These are phyloP conservation scores for Cryptocephalus moraei DNA, from an alignment of 2,888 invertebrate species.

Conservation along the genomic window DNA sequence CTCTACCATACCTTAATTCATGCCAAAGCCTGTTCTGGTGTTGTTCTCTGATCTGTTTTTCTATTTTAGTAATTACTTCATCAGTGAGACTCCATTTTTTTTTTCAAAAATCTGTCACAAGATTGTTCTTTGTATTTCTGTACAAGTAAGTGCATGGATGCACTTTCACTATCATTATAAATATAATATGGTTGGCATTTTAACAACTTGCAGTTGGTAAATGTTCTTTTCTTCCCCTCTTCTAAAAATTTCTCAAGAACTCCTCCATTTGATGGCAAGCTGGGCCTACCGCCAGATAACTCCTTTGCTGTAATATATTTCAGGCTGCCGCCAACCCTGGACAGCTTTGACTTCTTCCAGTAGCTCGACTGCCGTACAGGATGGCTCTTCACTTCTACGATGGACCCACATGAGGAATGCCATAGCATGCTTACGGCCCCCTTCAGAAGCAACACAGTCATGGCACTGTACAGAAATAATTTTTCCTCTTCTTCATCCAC, in stretches of 20 bases:
- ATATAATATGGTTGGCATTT: constrained; percentile 10
- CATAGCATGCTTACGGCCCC: background rate
- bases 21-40: constrained; percentile 15
- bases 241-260: constrained; percentile 8
- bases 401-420: too few species aligned
- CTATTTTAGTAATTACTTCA: constrained; percentile 8
- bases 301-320: background rate
- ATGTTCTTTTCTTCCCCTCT: constrained; percentile 11
- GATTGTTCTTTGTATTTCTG: constrained; percentile 2
- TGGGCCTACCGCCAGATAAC: too few species aligned
- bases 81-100: background rate
- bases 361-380: background rate
- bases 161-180: background rate
- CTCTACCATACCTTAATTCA: constrained; percentile 24
- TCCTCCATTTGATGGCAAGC: too few species aligned
- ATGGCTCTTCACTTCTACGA: background rate
- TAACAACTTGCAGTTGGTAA: constrained; percentile 12
- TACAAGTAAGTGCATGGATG: constrained; percentile 5
- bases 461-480: too few species aligned
- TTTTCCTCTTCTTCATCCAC: too few species aligned
- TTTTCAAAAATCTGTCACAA: constrained; percentile 3
- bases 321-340: background rate
- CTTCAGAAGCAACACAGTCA: too few species aligned
- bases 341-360: background rate
- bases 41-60: constrained; percentile 9